A percentile compares a stretch with the other conserved stretches of the same genome.
Evolutionary conservation across 2,888 invertebrate species (phyloP).

Genomic region (Abscondita cerata): DNA sequence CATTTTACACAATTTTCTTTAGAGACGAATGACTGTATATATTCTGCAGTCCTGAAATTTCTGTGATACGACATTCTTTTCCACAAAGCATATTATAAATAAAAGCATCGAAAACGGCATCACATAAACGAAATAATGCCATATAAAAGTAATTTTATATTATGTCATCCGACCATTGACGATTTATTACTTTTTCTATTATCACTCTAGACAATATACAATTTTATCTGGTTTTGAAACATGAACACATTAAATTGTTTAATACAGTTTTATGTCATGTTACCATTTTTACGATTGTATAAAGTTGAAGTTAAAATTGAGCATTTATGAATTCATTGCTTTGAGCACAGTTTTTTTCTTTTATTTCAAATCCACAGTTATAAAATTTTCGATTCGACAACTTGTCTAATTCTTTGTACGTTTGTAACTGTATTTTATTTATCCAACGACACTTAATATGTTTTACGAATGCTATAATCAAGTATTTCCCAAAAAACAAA

Average conservation of each 20-base stretch:
- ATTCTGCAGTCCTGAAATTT: conserved; percentile 11
- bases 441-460: too few species aligned
- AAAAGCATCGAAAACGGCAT: conserved; percentile 16
- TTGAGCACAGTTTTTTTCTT: conserved; percentile 9
- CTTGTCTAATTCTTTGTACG: conserved; percentile 5
- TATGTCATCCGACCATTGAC: conserved; percentile 3
- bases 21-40: conserved; percentile 23
- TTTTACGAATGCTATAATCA: too few species aligned
- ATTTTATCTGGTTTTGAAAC: conserved; percentile 13
- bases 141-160: conserved; percentile 15
- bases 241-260: conserved; percentile 13
- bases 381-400: conserved; percentile 9
- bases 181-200: conserved; percentile 7
- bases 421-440: conserved; percentile 2
- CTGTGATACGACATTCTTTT: conserved; percentile 15
- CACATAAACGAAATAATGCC: conserved; percentile 14
- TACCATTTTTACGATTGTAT: conserved; percentile 11
- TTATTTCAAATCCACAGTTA: conserved; percentile 1
- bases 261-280: conserved; percentile 12
- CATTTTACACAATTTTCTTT: conserved; percentile 20
- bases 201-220: conserved; percentile 1
- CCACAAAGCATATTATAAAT: conserved; percentile 21
- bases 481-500: too few species aligned
- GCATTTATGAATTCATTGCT: conserved; percentile 13
- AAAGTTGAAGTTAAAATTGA: conserved; percentile 9